These are phyloP conservation scores for Hirtodrosophila cameraria DNA, from an alignment of 2,888 invertebrate genomes.

Conservation along the genomic window DNA sequence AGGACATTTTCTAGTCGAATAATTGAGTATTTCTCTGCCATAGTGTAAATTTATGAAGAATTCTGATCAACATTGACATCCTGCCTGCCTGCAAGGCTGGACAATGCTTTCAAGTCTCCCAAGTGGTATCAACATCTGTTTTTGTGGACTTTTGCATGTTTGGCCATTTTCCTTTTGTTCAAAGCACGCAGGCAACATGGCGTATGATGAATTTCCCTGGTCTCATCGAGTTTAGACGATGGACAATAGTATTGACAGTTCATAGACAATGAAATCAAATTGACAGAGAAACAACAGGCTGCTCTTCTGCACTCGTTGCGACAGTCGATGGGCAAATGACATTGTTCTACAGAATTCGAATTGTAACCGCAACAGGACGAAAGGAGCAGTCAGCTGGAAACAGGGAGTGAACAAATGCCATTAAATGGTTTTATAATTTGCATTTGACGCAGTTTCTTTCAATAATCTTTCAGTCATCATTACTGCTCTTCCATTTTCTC, in stretches of 20 bases:
- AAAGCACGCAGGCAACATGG: background rate
- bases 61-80: slow-evolving; percentile 12
- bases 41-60: slow-evolving; percentile 2
- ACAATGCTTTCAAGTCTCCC: slow-evolving; percentile 1
- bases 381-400: slow-evolving; percentile 3
- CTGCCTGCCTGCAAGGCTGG: slow-evolving; percentile 2
- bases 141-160: slow-evolving; percentile 1
- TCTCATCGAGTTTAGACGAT: background rate
- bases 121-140: slow-evolving; percentile 16
- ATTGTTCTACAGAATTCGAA: background rate
- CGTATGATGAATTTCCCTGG: slow-evolving; percentile 22
- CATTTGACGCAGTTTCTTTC: slow-evolving; percentile 6
- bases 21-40: background rate
- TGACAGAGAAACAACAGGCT: too few relatives aligned
- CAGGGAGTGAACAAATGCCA: slow-evolving; percentile 2
- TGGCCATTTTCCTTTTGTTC: background rate
- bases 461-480: too few relatives aligned
- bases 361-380: too few relatives aligned
- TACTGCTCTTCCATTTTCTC: too few relatives aligned
- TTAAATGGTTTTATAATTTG: slow-evolving; percentile 21
- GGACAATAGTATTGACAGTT: background rate
- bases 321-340: slow-evolving; percentile 23
- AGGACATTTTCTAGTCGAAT: too few relatives aligned
- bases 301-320: background rate
- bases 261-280: too few relatives aligned